A percentile compares a stretch with the other conserved stretches of the same genome.
phyloP scores from a whole-genome alignment of 1,140 invertebrate genomes.

The Geopemphigus sp. region DNA sequence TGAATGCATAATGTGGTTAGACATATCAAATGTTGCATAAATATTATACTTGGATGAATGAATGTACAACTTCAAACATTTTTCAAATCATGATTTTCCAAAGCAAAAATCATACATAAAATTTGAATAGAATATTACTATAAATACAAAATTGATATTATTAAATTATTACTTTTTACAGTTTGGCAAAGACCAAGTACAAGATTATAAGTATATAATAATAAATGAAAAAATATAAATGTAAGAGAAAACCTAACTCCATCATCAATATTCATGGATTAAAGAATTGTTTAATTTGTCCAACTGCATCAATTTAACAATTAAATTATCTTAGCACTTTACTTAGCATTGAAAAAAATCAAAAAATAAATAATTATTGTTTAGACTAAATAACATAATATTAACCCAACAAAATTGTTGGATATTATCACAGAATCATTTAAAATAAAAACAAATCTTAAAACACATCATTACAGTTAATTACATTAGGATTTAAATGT shows the following conservation, averaged over 20 bases:
- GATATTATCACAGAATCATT: constrained; percentile 2
- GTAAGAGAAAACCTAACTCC: background rate
- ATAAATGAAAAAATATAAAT: background rate
- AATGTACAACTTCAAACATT: too few relatives aligned
- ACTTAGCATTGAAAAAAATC: background rate
- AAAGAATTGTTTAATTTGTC: background rate
- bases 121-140: too few relatives aligned
- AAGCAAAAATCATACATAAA: too few relatives aligned
- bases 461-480: background rate
- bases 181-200: too few relatives aligned
- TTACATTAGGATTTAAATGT: background rate
- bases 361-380: background rate
- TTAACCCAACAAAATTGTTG: background rate
- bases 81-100: too few relatives aligned
- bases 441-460: background rate
- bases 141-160: too few relatives aligned
- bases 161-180: too few relatives aligned
- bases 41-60: too few relatives aligned
- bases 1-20: too few relatives aligned
- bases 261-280: background rate
- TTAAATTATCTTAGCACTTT: background rate
- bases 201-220: too few relatives aligned
- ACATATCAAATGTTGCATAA: too few relatives aligned
- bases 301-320: background rate
- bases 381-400: background rate